Evolutionary conservation across 1,140 invertebrate genomes (phyloP).

Genomic region (Lepidostoma basale): DNA sequence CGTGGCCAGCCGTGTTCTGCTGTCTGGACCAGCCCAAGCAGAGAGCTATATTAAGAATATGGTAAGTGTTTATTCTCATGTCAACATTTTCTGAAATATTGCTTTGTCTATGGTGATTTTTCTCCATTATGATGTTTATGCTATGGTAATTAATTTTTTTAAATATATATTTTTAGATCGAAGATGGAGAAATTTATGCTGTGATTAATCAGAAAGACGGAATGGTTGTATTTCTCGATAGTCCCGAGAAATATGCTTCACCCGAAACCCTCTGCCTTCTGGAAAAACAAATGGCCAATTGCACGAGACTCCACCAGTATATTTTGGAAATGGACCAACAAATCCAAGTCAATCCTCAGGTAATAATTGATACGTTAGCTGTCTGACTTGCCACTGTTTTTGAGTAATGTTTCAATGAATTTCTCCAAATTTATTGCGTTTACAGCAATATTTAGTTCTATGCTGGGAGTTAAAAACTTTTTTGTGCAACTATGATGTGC

Average conservation of each 20-base stretch:
- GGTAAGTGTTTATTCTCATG: no score
- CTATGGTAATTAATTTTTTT: no score
- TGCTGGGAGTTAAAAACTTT: no score
- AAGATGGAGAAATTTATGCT: conserved; percentile 96
- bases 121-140: no score
- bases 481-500: no score
- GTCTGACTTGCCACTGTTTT: background rate
- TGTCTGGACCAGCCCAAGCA: conserved; percentile 83
- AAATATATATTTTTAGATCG: conserved; percentile 85
- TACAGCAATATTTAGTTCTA: no score
- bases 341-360: conserved; percentile 87
- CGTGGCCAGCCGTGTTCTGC: conserved; percentile 89
- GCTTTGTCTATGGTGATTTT: no score
- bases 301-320: conserved; percentile 85
- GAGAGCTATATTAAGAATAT: conserved; percentile 95
- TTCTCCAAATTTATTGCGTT: background rate
- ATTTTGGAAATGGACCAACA: conserved; percentile 93
- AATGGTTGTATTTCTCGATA: conserved; percentile 96
- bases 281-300: conserved; percentile 86
- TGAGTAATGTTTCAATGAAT: background rate
- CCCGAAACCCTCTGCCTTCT: conserved; percentile 83
- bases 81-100: no score
- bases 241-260: conserved; percentile 93
- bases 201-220: conserved; percentile 98
- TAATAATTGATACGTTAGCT: conserved; percentile 39